Percentiles rank a stretch among this genome's conserved stretches.
These are phyloP conservation scores for Eptesicus fuscus DNA, from an alignment of 2,113 vertebrate species.

Conservation along the genomic window DNA sequence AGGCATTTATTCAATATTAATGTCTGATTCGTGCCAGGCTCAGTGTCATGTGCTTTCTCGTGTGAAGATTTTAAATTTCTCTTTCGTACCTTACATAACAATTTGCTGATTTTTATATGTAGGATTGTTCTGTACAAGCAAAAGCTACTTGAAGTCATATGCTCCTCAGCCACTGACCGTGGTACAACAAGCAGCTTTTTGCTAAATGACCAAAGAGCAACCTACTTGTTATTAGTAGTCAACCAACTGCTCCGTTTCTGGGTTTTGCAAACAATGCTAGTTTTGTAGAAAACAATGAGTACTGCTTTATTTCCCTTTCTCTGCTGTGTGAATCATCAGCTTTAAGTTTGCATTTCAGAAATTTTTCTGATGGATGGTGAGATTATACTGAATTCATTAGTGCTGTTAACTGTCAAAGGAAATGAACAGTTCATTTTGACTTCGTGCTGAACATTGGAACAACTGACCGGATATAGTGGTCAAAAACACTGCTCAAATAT, in stretches of 20 bases:
- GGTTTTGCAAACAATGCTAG: conserved; percentile 63
- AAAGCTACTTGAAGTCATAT: neutral
- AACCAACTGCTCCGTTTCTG: conserved; percentile 41
- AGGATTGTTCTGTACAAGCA: neutral
- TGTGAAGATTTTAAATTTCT: neutral
- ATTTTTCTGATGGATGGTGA: conserved; percentile 54
- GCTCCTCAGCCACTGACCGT: neutral
- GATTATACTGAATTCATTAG: conserved; percentile 53
- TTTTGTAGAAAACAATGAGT: conserved; percentile 60
- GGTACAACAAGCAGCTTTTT: neutral
- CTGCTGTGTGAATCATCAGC: conserved; percentile 56
- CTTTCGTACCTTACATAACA: conserved; percentile 39
- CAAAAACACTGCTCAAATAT: conserved; percentile 39
- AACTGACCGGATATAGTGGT: conserved; percentile 44
- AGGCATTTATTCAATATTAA: neutral
- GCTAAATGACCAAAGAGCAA: conserved; percentile 18
- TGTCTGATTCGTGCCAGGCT: neutral
- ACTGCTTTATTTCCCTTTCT: conserved; percentile 47
- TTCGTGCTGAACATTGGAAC: conserved; percentile 24
- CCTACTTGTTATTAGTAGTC: neutral
- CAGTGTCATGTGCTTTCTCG: neutral
- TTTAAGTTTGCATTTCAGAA: conserved; percentile 54
- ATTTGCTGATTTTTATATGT: neutral
- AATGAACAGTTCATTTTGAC: conserved; percentile 45
- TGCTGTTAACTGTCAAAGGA: conserved; percentile 61